phyloP scores from a whole-genome alignment of 2,113 vertebrate species.

The Lates calcarifer region DNA sequence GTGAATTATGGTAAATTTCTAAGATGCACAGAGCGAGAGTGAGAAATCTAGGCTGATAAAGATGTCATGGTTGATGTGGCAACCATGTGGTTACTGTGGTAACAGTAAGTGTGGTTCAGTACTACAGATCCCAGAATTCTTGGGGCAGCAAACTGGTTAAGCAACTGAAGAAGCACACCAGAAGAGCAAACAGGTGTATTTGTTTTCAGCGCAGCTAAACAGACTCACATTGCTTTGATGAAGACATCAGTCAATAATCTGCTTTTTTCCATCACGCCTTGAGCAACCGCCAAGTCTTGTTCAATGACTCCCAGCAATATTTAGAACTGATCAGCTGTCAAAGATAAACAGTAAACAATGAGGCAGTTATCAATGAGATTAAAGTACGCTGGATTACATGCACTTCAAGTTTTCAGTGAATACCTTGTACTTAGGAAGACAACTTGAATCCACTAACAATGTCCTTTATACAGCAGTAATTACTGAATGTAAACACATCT shows the following conservation, averaged over 20 bases:
- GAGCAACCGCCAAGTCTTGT: not conserved
- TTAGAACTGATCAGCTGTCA: not conserved
- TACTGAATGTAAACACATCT: not conserved
- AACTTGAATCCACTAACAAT: no score
- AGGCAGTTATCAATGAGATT: not conserved
- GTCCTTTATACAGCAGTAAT: no score
- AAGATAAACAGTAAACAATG: not conserved
- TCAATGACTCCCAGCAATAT: not conserved
- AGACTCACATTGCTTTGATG: not conserved
- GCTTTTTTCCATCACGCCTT: not conserved
- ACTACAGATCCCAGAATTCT: not conserved
- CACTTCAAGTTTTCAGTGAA: not conserved
- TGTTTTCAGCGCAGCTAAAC: not conserved
- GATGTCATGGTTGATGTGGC: not conserved
- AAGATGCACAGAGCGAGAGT: not conserved
- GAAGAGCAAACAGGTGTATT: not conserved
- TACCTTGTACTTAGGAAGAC: not conserved
- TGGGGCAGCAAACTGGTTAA: not conserved
- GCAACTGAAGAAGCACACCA: not conserved
- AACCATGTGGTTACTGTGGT: not conserved
- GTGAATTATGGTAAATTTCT: not conserved
- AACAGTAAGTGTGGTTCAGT: not conserved
- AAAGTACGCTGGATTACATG: not conserved
- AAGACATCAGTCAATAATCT: not conserved
- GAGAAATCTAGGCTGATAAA: not conserved